Evolutionary conservation across 2,888 invertebrate genomes (phyloP).

Genomic region (Boloria euphrosyne): DNA sequence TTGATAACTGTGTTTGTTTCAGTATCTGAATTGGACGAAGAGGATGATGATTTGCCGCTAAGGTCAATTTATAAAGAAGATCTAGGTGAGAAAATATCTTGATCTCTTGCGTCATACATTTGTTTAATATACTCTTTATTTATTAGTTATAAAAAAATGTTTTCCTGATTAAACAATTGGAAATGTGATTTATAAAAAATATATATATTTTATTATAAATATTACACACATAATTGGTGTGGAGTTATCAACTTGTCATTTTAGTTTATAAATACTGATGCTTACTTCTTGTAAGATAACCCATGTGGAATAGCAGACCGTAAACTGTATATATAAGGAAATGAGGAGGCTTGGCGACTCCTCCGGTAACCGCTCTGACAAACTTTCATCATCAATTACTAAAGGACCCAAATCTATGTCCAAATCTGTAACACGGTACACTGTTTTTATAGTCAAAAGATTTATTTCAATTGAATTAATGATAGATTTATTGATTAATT

Average conservation of each 20-base stretch:
- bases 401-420: constrained; percentile 71
- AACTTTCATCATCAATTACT: constrained; percentile 65
- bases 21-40: constrained; percentile 85
- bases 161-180: too few species aligned
- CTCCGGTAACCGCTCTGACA: constrained; percentile 57
- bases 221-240: background rate
- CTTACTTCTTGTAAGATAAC: constrained; percentile 77
- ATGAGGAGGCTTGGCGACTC: constrained; percentile 69
- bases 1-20: constrained; percentile 45
- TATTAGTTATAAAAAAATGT: too few species aligned
- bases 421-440: constrained; percentile 73
- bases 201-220: too few species aligned
- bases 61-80: constrained; percentile 86
- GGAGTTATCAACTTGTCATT: constrained; percentile 18
- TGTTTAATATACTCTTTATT: too few species aligned
- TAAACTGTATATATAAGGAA: constrained; percentile 76
- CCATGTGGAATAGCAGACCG: constrained; percentile 79
- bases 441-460: too few species aligned
- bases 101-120: too few species aligned
- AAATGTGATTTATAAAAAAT: too few species aligned
- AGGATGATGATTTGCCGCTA: constrained; percentile 85
- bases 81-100: constrained; percentile 73
- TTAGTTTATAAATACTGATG: constrained; percentile 51
- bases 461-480: too few species aligned
- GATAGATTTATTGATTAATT: too few species aligned